These are phyloP conservation scores for Lepidurus apus DNA, from an alignment of 1,140 invertebrate species.

Conservation along the genomic window DNA sequence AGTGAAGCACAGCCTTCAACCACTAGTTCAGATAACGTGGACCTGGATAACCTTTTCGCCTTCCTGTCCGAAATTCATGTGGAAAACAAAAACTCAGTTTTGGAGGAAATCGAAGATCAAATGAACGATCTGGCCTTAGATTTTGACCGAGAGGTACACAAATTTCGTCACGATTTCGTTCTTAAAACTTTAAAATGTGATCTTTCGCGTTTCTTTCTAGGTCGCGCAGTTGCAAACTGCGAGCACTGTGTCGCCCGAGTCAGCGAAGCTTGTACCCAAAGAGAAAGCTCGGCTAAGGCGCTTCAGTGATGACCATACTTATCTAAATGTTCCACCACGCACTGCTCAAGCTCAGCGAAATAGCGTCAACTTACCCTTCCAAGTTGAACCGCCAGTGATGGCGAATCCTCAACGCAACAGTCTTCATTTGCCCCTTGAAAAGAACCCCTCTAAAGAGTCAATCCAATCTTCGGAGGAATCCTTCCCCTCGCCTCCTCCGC, in stretches of 20 bases:
- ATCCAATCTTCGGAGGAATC: conserved; percentile 30
- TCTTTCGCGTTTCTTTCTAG: neutral
- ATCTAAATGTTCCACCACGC: conserved; percentile 2
- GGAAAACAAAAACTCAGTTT: conserved; percentile 48
- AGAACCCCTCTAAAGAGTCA: conserved; percentile 16
- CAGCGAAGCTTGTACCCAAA: neutral
- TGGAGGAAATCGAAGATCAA: conserved; percentile 76
- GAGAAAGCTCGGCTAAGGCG: neutral
- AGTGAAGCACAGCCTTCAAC: conserved; percentile 49
- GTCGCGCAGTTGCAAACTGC: conserved; percentile 7
- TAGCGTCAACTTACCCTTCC: neutral
- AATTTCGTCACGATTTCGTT: neutral
- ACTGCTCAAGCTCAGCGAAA: neutral
- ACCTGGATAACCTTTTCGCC: conserved; percentile 87
- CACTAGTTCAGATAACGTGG: conserved; percentile 62
- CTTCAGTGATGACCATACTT: neutral
- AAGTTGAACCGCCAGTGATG: neutral
- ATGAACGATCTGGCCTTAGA: conserved; percentile 77
- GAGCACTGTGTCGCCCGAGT: neutral
- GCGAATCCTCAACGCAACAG: neutral
- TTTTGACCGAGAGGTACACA: conserved; percentile 40
- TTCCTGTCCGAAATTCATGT: conserved; percentile 78
- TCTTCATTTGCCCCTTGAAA: neutral
- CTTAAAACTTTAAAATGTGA: neutral
- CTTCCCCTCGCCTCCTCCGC: conserved; percentile 37